Evolutionary conservation across 2,113 vertebrate genomes (phyloP), one percentile per base, ranked within the genome.

Genomic region (Daubentonia madagascariensis): DNA sequence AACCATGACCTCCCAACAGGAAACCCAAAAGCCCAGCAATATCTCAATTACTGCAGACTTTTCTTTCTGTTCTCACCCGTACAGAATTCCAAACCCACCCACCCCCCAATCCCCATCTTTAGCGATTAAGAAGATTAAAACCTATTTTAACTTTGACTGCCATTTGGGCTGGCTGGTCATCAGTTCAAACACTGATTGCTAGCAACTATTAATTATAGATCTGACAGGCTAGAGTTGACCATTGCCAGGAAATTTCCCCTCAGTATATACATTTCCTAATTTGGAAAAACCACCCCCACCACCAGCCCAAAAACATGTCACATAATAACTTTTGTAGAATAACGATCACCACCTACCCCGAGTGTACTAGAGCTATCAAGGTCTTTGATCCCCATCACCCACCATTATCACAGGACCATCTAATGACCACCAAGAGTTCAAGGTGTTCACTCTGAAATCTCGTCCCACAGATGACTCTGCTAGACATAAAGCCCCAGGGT

Each of bases 401-500:
- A 98, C 89, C 92, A 92, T 83, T 88, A 96, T 95, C 93, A 98
- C 67, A 97, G 97, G 95, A 98, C 91, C 96, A 96, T 85, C 92
- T 96, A 97, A 97, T 96, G 96, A 95, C 92, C 96, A 97, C 97
- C 91, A 96, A 96, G 96, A 96, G 95, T 91, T 97, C 96, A 98
- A 98, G 93, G 96, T 96, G 87, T 96, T 96, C 97, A 97, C 96
- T 98, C 95, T 96, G 96, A 98, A 95, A 97, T 94, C 96, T 98
- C 75, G 87, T 97, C 97, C 98, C 97, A 97, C 90, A 97, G 96
- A 97, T 87, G 97, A 97, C 96, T 92, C 98, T 97, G 95, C 97
- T 97, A 96, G 98, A 97, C 91, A 97, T 97, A 97, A 97, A 98
- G 98, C 96, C 97, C 97, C 96, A 96, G 98, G 97, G 97, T 95